These are phyloP conservation scores for Otis tarda DNA, from an alignment of 2,113 vertebrate species.

Conservation along the genomic window DNA sequence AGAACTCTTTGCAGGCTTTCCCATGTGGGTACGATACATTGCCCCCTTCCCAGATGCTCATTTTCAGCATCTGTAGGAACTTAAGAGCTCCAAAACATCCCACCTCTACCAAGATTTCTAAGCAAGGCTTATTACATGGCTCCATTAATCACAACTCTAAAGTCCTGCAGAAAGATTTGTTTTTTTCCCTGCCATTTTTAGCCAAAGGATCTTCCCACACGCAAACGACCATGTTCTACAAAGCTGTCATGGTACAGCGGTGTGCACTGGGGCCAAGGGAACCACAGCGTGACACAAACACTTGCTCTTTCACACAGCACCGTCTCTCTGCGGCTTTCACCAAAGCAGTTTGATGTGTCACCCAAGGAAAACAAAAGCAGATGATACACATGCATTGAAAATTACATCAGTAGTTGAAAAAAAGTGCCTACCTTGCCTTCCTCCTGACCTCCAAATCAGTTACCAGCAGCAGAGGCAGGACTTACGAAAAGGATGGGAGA, in stretches of 20 bases:
- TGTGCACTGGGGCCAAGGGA: fast-evolving
- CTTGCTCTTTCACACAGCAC: not conserved
- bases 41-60: not conserved
- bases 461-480: not conserved
- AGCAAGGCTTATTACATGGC: not conserved
- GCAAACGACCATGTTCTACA: not conserved
- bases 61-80: not conserved
- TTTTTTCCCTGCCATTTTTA: not conserved
- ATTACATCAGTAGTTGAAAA: not conserved
- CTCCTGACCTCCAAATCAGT: not conserved
- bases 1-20: not conserved
- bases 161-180: not conserved
- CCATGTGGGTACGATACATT: too few species aligned
- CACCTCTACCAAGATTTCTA: not conserved
- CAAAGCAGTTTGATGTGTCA: not conserved
- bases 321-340: not conserved
- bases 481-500: not conserved
- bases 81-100: not conserved
- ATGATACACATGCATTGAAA: not conserved
- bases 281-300: not conserved
- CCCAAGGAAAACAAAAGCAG: not conserved
- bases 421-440: not conserved
- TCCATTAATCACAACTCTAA: not conserved
- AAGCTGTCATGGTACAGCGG: fast-evolving
- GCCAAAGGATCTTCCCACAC: not conserved